phyloP scores from a whole-genome alignment of 2,113 vertebrate species.

The Hemiscyllium ocellatum region DNA sequence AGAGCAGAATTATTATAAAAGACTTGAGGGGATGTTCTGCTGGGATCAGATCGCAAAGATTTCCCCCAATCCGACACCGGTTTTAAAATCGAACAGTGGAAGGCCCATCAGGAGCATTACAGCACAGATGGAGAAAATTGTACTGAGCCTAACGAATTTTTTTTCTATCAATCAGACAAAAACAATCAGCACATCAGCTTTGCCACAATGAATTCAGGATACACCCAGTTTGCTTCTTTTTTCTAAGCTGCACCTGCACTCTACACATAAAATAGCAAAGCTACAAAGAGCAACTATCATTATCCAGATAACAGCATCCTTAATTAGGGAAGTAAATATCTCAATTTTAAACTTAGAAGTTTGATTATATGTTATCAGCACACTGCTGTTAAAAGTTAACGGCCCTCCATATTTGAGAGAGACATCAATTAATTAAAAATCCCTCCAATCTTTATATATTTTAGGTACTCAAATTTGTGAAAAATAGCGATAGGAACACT shows the following conservation, averaged over 20 bases:
- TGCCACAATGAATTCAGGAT: background rate
- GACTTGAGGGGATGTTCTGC: too few species aligned
- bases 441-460: background rate
- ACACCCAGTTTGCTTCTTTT: background rate
- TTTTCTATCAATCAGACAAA: background rate
- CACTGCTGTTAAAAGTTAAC: background rate
- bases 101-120: background rate
- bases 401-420: background rate
- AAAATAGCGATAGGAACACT: background rate
- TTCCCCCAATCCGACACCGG: too few species aligned
- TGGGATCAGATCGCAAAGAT: too few species aligned
- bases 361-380: conserved; percentile 1
- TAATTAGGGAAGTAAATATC: background rate
- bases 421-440: background rate
- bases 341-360: background rate
- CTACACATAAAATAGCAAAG: background rate
- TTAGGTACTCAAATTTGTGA: background rate
- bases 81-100: background rate
- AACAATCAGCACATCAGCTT: background rate
- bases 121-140: background rate
- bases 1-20: too few species aligned
- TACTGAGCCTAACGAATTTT: background rate
- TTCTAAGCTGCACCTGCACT: background rate
- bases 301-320: background rate
- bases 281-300: background rate